Evolutionary conservation across 2,888 invertebrate genomes (phyloP).

Genomic region (Drosophila yooni): DNA sequence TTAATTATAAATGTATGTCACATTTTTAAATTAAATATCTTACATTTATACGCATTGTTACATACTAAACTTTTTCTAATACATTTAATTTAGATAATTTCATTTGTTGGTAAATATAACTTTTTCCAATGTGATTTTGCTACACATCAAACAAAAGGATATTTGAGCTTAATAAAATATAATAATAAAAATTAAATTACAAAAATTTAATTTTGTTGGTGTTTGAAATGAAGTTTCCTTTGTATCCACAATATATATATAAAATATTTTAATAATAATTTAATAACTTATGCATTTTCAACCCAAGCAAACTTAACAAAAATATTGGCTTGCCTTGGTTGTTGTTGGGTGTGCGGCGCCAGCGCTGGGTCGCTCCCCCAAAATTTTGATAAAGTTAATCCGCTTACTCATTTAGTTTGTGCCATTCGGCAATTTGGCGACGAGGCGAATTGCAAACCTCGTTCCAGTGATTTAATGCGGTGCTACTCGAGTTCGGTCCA

Average conservation of each 20-base stretch:
- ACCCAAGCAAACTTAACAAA: slow-evolving; percentile 5
- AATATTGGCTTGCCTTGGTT: slow-evolving; percentile 10
- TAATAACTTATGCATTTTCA: background rate
- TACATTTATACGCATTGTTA: slow-evolving; percentile 65
- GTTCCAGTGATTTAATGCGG: slow-evolving; percentile 97
- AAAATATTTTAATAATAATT: background rate
- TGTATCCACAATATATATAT: slow-evolving; percentile 18
- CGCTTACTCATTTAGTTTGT: slow-evolving; percentile 95
- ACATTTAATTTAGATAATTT: slow-evolving; percentile 66
- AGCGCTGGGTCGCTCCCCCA: slow-evolving; percentile 54
- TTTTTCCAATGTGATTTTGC: slow-evolving; percentile 13
- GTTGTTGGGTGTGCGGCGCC: slow-evolving; percentile 49
- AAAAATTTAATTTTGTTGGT: slow-evolving; percentile 4
- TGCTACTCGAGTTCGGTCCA: slow-evolving; percentile 91
- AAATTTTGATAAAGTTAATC: slow-evolving; percentile 18
- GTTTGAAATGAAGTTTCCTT: slow-evolving; percentile 1
- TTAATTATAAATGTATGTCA: slow-evolving; percentile 34
- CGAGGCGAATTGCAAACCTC: slow-evolving; percentile 98
- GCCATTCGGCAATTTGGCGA: slow-evolving; percentile 99
- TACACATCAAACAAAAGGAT: slow-evolving; percentile 10
- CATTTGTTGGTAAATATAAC: slow-evolving; percentile 30
- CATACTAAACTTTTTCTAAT: slow-evolving; percentile 77
- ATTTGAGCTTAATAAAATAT: slow-evolving; percentile 25
- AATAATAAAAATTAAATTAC: background rate
- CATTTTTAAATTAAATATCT: slow-evolving; percentile 56